Evolutionary conservation across 2,797 vertebrate genomes (phyloP), one percentile per base, ranked within the genome.

Genomic region (Novumbra hubbsi): DNA sequence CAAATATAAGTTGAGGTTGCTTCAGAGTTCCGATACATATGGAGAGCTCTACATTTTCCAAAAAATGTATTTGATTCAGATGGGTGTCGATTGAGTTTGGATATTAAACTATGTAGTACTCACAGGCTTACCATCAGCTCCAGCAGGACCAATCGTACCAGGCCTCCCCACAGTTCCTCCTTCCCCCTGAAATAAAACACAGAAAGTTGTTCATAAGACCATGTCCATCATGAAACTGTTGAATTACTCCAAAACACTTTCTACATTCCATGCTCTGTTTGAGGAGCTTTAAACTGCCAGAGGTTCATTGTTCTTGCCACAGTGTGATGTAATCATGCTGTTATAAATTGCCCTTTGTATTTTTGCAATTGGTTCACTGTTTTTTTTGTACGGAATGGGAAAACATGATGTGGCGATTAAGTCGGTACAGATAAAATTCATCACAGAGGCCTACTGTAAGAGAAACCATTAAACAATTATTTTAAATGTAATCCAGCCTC

Each of bases 121-220:
- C 98, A 99, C 98, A 99, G 97, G 97, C 98, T 99, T 99, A 99
- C 98, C 98, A 96, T 99, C 98, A 97, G 96, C 96, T 96, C 98
- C 98, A 93, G 93, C 88, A 88, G 93, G 93, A 90, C 98, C 98
- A 89, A 94, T 92, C 86, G 93, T 93, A 82, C 98, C 97, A 77
- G 92, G 89, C 78, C 86, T 92, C 64, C 96, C 98, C 66, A 86
- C 76, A 69, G 76, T 90, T 82, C 97, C 98, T 85, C 88, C 82
- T 55, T 96, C 96, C 79, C 98, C 98, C 97, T 99, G 73, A 75
- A 83, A 68, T 1, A 80, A 82, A 49, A 5, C 71, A 38, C 55
- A 0, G 5, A 30, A 21, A 28, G 60, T 82, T 24, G 82, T 14
- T 32, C 11, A 72, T 6, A 14, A 12, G 55, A 65, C 63, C 15